phyloP scores from a whole-genome alignment of 2,113 vertebrate species.

The Sisor rabdophorus region DNA sequence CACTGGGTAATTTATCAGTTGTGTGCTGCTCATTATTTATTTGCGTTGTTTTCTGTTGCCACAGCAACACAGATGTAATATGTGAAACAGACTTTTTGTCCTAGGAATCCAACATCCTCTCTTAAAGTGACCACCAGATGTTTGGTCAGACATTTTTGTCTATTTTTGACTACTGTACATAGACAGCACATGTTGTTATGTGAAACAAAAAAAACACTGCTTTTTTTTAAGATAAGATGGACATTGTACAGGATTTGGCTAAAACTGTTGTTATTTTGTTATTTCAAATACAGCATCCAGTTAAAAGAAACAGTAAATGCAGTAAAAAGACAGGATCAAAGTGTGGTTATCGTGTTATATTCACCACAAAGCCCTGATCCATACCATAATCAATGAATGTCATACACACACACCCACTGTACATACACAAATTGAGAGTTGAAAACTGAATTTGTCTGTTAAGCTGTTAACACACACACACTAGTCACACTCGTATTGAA shows the following conservation, averaged over 20 bases:
- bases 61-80: background rate
- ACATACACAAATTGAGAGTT: background rate
- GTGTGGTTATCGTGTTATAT: background rate
- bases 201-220: background rate
- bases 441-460: background rate
- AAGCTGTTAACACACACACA: constrained; percentile 3
- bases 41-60: background rate
- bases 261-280: too few relatives aligned
- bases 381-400: background rate
- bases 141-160: too few relatives aligned
- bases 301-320: background rate
- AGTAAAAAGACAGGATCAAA: background rate
- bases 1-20: background rate
- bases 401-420: constrained; percentile 9
- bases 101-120: background rate
- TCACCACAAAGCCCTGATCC: background rate
- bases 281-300: background rate
- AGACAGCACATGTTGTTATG: background rate
- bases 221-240: background rate
- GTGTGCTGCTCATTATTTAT: background rate
- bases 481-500: constrained; percentile 10
- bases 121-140: too few relatives aligned
- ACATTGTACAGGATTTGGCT: background rate
- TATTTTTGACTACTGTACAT: background rate
- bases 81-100: background rate